A percentile compares a stretch with the other conserved stretches of the same genome.
Evolutionary conservation across 2,113 vertebrate species (phyloP).

Genomic region (Aegotheles bennettii): DNA sequence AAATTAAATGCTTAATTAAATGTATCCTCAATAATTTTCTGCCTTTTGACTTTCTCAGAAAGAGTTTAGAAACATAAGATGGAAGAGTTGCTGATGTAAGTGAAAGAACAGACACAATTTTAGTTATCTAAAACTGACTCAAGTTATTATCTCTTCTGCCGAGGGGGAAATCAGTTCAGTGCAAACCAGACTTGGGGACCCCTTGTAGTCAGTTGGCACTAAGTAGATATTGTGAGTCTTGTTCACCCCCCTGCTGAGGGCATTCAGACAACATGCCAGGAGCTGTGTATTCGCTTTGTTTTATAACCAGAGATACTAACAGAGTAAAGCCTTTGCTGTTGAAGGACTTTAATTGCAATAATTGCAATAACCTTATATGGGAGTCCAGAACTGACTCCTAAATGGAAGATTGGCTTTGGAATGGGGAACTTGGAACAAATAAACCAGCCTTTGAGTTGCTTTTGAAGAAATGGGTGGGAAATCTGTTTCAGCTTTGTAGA

Average conservation of each 20-base stretch:
- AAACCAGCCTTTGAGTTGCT: neutral
- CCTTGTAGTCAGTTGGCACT: neutral
- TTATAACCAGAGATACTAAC: neutral
- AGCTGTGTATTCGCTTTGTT: neutral
- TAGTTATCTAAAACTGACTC: neutral
- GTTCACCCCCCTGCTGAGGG: fast-evolving
- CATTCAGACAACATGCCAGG: neutral
- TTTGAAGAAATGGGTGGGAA: neutral
- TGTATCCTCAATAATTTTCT: neutral
- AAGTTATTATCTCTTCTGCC: neutral
- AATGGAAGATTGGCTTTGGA: neutral
- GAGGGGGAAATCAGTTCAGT: neutral
- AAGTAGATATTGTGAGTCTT: neutral
- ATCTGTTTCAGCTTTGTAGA: neutral
- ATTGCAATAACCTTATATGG: neutral
- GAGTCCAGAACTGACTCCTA: neutral
- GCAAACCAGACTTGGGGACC: neutral
- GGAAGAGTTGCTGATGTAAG: neutral
- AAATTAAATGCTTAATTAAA: neutral
- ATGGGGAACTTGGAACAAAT: neutral
- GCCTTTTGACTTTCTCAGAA: neutral
- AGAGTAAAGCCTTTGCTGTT: neutral
- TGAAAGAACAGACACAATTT: neutral
- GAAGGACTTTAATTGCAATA: neutral
- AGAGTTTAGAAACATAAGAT: neutral